These are phyloP conservation scores for Trogon melanurus DNA, from an alignment of 2,113 vertebrate species.

Conservation along the genomic window DNA sequence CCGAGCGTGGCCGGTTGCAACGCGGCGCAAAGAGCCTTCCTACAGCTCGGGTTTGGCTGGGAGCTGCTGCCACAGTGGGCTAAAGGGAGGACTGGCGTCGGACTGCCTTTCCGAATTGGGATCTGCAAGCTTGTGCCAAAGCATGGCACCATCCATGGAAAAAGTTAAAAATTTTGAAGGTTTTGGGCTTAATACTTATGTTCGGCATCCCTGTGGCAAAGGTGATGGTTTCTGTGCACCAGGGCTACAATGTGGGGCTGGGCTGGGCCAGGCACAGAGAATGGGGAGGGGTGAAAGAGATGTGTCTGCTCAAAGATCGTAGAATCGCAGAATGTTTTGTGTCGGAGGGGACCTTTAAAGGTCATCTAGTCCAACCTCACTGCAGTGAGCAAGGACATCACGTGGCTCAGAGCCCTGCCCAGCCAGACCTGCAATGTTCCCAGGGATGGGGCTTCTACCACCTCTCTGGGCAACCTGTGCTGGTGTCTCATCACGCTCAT, in stretches of 20 bases:
- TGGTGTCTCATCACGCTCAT: not conserved
- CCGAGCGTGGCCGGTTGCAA: not conserved
- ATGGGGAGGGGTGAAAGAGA: not conserved
- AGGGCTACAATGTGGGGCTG: not conserved
- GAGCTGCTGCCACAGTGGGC: not conserved
- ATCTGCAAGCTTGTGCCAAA: not conserved
- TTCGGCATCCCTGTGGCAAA: not conserved
- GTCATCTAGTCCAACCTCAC: not conserved
- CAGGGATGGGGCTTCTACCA: not conserved
- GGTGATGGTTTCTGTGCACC: not conserved
- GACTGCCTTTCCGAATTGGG: not conserved
- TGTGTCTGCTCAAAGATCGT: not conserved
- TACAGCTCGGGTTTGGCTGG: not conserved
- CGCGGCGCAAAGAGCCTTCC: not conserved
- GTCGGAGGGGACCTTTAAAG: not conserved
- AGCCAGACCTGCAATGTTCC: not conserved
- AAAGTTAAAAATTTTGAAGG: not conserved
- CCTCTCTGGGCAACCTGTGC: not conserved
- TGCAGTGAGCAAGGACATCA: not conserved
- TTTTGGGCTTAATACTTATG: not conserved
- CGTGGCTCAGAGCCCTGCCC: not conserved
- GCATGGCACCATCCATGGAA: too few relatives aligned
- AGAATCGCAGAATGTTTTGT: not conserved
- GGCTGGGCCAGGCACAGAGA: not conserved
- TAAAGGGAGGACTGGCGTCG: not conserved